A percentile compares a stretch with the other conserved stretches of the same genome.
These are phyloP conservation scores for Rallus crepitans DNA, from an alignment of 2,797 vertebrate genomes.

Conservation along the genomic window DNA sequence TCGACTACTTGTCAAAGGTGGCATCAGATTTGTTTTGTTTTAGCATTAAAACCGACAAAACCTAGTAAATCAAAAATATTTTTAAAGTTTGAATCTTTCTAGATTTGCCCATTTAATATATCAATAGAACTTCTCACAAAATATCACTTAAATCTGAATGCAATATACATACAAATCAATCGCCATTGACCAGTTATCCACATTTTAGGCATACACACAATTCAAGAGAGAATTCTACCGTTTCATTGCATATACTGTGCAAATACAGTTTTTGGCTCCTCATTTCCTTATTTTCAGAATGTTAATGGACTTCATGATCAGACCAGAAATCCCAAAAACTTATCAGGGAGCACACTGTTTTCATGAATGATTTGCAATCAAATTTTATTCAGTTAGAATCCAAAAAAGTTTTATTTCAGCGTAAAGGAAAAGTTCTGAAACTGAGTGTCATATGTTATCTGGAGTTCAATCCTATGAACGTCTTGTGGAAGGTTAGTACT, in stretches of 20 bases:
- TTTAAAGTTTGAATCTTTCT: slow-evolving; percentile 70
- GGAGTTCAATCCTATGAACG: slow-evolving; percentile 66
- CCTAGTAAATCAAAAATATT: slow-evolving; percentile 69
- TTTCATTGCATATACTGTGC: slow-evolving; percentile 72
- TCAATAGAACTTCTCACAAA: slow-evolving; percentile 74
- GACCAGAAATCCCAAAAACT: slow-evolving; percentile 56
- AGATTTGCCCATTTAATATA: slow-evolving; percentile 75
- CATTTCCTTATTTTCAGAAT: slow-evolving; percentile 59
- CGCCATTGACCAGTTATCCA: slow-evolving; percentile 66
- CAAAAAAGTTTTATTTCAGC: slow-evolving; percentile 67
- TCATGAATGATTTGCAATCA: slow-evolving; percentile 46
- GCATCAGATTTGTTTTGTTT: slow-evolving; percentile 72
- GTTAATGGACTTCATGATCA: slow-evolving; percentile 68
- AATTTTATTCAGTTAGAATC: slow-evolving; percentile 59
- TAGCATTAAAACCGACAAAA: slow-evolving; percentile 52
- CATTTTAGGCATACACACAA: slow-evolving; percentile 74
- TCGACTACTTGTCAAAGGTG: slow-evolving; percentile 64
- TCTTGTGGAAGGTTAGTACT: slow-evolving; percentile 63
- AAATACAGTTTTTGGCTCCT: slow-evolving; percentile 68
- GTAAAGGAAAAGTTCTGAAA: slow-evolving; percentile 40
- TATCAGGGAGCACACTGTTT: slow-evolving; percentile 59
- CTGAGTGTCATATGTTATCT: slow-evolving; percentile 22
- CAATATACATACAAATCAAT: slow-evolving; percentile 69
- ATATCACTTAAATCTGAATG: slow-evolving; percentile 73
- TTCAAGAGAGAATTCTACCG: slow-evolving; percentile 59